A percentile compares a stretch with the other conserved stretches of the same genome.
Evolutionary conservation across 2,888 invertebrate species (phyloP).

Genomic region (Zaprionus bogoriensis): DNA sequence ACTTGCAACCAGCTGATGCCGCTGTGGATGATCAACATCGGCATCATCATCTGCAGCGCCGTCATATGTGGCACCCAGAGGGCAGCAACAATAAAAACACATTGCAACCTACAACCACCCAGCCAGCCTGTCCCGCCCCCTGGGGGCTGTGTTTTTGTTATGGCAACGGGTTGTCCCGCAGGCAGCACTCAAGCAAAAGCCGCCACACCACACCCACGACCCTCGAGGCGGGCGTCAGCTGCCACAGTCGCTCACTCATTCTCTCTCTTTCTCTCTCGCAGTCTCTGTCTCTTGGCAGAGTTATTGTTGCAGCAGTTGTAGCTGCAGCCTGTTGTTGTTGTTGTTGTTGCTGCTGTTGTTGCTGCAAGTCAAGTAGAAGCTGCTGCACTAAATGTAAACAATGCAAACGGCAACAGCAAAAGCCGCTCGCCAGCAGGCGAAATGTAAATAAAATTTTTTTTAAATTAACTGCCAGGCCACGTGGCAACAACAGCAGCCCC

Average conservation of each 20-base stretch:
- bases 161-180: constrained; percentile 23
- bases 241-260: constrained; percentile 22
- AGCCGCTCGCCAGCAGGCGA: constrained; percentile 47
- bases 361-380: constrained; percentile 68
- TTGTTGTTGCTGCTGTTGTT: constrained; percentile 32
- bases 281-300: neutral
- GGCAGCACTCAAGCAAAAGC: constrained; percentile 50
- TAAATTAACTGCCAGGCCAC: constrained; percentile 72
- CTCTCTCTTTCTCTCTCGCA: neutral
- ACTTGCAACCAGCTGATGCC: constrained; percentile 20
- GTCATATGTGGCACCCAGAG: constrained; percentile 32
- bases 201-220: constrained; percentile 13
- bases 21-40: neutral
- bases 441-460: constrained; percentile 70
- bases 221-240: constrained; percentile 61
- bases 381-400: constrained; percentile 71
- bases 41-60: constrained; percentile 11
- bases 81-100: constrained; percentile 16
- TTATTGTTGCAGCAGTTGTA: constrained; percentile 6
- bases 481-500: constrained; percentile 33
- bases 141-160: constrained; percentile 3
- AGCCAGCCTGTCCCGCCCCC: neutral
- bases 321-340: constrained; percentile 3
- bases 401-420: constrained; percentile 45
- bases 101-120: neutral